Conservation (phyloP, 2,888 invertebrate species). For the Drosophila suboccidentalis region DNA sequence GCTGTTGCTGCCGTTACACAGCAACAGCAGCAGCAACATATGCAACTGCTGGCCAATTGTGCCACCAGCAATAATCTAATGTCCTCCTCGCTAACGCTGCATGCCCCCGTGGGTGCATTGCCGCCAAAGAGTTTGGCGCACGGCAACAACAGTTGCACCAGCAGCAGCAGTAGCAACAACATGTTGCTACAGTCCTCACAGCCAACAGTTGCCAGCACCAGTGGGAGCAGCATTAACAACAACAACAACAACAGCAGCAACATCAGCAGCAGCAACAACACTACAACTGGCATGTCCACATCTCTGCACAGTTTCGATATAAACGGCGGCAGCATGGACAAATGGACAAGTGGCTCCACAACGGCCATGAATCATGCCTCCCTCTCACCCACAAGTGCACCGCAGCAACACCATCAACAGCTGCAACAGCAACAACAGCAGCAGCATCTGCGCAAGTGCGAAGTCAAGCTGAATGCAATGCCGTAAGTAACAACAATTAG, state of each 20-base stretch:
- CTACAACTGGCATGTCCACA: conserved; percentile 83
- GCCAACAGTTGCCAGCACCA: conserved; percentile 28
- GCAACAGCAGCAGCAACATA: conserved; percentile 84
- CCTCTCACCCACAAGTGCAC: conserved; percentile 79
- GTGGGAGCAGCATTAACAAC: conserved; percentile 32
- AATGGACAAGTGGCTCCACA: conserved; percentile 76
- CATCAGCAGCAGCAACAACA: conserved; percentile 34
- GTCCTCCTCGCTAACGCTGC: conserved; percentile 84
- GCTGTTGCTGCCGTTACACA: conserved; percentile 76
- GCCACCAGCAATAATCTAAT: conserved; percentile 84
- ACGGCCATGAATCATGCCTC: conserved; percentile 76
- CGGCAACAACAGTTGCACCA: conserved; percentile 31
- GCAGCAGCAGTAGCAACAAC: conserved; percentile 69
- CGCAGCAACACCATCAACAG: conserved; percentile 62
- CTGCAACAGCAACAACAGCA: conserved; percentile 62
- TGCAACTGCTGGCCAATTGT: conserved; percentile 78
- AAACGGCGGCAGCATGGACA: conserved; percentile 76
- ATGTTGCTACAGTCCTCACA: conserved; percentile 70
- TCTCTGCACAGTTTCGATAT: conserved; percentile 85
- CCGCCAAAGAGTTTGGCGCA: conserved; percentile 78
- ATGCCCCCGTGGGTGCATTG: conserved; percentile 75
- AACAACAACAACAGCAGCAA: conserved; percentile 24
- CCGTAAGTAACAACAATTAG: conserved; percentile 88
- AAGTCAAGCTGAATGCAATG: conserved; percentile 93
- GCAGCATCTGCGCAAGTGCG: conserved; percentile 86